Percentiles rank a stretch among this genome's conserved stretches.
Evolutionary conservation across 2,888 invertebrate genomes (phyloP).

Genomic region (Xestoiulus laeticollis): DNA sequence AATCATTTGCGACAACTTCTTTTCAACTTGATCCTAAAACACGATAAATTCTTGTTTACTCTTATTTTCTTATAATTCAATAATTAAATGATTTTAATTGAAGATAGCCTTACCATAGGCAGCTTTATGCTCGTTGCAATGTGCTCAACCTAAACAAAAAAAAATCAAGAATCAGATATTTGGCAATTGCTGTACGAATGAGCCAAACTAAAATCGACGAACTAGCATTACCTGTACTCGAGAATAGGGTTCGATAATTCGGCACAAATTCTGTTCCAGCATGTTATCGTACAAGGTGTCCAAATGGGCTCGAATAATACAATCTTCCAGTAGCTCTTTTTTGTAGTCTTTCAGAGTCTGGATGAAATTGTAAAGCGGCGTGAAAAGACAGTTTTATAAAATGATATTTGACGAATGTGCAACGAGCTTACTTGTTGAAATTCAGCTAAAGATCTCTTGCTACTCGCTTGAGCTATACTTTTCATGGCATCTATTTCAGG

Average conservation of each 20-base stretch:
- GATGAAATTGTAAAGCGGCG: not conserved
- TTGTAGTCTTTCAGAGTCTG: conserved; percentile 85
- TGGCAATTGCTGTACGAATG: not conserved
- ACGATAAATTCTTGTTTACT: conserved; percentile 11
- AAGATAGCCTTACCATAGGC: conserved; percentile 65
- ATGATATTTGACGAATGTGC: not conserved
- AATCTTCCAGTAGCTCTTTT: conserved; percentile 91
- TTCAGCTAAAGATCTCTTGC: conserved; percentile 95
- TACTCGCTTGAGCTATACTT: conserved; percentile 94
- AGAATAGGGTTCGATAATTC: conserved; percentile 98
- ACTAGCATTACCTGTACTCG: conserved; percentile 77
- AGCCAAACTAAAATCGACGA: not conserved
- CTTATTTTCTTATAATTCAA: not conserved
- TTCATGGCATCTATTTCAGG: conserved; percentile 98
- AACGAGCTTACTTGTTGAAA: conserved; percentile 74
- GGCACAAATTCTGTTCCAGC: conserved; percentile 98
- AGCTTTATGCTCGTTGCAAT: conserved; percentile 91
- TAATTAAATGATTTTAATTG: not conserved
- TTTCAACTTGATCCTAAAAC: conserved; percentile 85
- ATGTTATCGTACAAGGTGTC: conserved; percentile 97
- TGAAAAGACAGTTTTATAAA: not conserved
- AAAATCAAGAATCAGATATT: not conserved
- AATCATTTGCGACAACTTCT: conserved; percentile 99
- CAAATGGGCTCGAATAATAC: conserved; percentile 95
- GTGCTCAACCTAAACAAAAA: conserved; percentile 71